Evolutionary conservation across 2,797 vertebrate genomes (phyloP), one percentile per base, ranked within the genome.

Genomic region (Fistularia commersonii): DNA sequence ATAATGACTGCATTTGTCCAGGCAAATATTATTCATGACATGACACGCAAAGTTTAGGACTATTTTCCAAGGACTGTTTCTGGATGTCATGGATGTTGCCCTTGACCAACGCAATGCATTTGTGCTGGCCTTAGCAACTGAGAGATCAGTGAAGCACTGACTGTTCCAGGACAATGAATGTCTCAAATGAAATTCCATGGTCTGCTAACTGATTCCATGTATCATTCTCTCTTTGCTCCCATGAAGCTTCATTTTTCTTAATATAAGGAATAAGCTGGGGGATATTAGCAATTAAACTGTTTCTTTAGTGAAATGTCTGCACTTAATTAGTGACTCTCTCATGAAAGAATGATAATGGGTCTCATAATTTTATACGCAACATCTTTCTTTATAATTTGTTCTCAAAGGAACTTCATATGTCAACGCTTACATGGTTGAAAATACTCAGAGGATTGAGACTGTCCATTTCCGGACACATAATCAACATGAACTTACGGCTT

Each of bases 141-240:
- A 54, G 46, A 61, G 59, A 77, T 74, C 76, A 77, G 70, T 74
- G 63, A 68, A 66, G 64, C 69, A 47, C 50, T 41, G 48, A 41
- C 47, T 43, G 48, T 23, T 23, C 68, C 51, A 42, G 61, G 57
- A 79, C 74, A 66, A 74, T 60, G 66, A 77, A 74, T 69, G 61
- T 57, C 73, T 73, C 81, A 77, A 82, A 83, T 86, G 79, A 78
- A 84, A 77, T 57, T 54, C 39, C 49, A 63, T 39, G 65, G 66
- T 69, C 66, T 46, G 44, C 54, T 82, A 69, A 80, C 63, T 31
- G 69, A 77, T 56, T 67, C 62, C 59, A 82, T 84, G 60, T 8
- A 80, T 84, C 73, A 79, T 50, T 32, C 53, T 45, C 47, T 34
- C 59, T 35, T 57, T 0, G 8, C 48, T 47, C 51, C 32, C 64